Conservation (phyloP, 2,797 vertebrate species). For the Clarias laeviceps region DNA sequence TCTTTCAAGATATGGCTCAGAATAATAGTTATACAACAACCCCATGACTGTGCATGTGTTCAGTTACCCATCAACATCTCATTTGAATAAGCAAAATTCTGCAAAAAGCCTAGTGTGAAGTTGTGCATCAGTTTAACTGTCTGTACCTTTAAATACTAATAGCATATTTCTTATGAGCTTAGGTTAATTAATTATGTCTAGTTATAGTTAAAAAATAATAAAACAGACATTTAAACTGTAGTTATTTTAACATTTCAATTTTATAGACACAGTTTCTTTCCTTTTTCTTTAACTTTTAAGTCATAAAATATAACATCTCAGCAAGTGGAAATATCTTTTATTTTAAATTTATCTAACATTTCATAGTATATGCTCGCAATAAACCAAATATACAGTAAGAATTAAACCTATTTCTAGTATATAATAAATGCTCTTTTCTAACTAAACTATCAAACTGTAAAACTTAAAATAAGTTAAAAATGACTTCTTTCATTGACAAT, state of each 20-base stretch:
- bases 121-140: neutral
- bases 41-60: neutral
- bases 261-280: neutral
- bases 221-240: neutral
- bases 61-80: constrained; percentile 13
- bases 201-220: neutral
- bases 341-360: neutral
- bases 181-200: neutral
- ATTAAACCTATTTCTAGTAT: neutral
- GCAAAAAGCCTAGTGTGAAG: neutral
- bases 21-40: constrained; percentile 4
- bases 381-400: neutral
- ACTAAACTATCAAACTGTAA: neutral
- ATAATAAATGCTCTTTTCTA: neutral
- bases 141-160: neutral
- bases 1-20: constrained; percentile 8
- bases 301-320: neutral
- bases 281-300: neutral
- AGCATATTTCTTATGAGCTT: neutral
- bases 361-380: neutral
- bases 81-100: neutral
- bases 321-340: neutral
- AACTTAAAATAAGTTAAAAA: neutral
- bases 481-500: neutral
- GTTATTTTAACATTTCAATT: neutral